Conservation (phyloP, 53 echinoderm and acorn worm species). For the Luidia sarsii region DNA sequence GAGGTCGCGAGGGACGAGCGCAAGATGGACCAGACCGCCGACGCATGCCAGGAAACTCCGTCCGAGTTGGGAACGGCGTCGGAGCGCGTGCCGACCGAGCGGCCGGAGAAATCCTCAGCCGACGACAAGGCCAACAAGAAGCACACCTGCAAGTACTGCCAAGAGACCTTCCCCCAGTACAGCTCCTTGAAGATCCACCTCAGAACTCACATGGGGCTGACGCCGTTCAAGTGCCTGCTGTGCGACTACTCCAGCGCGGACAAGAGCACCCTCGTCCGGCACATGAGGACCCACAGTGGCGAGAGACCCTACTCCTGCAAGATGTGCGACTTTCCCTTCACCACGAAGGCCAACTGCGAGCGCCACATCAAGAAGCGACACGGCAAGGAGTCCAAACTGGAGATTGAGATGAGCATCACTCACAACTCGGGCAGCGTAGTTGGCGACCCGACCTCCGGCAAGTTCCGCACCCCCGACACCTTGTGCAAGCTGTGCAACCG, state of each 20-base stretch:
- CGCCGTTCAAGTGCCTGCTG: slow-evolving; percentile 95
- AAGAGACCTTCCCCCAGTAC: slow-evolving; percentile 86
- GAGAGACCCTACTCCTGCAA: slow-evolving; percentile 94
- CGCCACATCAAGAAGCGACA: slow-evolving; percentile 93
- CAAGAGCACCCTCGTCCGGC: slow-evolving; percentile 95
- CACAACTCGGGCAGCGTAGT: slow-evolving; percentile 66
- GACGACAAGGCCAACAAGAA: slow-evolving; percentile 40
- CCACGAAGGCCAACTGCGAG: slow-evolving; percentile 99
- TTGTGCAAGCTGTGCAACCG: slow-evolving; percentile 88
- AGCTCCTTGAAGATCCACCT: slow-evolving; percentile 92
- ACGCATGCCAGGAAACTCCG: slow-evolving; percentile 5
- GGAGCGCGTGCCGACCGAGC: slow-evolving; percentile 40
- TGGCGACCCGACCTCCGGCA: slow-evolving; percentile 41
- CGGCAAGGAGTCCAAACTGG: slow-evolving; percentile 75
- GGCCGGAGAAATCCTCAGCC: slow-evolving; percentile 43
- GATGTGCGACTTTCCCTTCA: slow-evolving; percentile 95
- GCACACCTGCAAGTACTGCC: slow-evolving; percentile 90
- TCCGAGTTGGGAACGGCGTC: slow-evolving; percentile 36
- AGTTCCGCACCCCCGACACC: slow-evolving; percentile 89
- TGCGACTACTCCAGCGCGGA: slow-evolving; percentile 99
- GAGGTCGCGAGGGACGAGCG: slow-evolving; percentile 71
- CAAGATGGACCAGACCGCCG: slow-evolving; percentile 25
- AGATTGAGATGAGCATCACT: slow-evolving; percentile 78
- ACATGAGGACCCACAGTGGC: slow-evolving; percentile 99
- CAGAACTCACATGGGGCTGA: slow-evolving; percentile 93